Evolutionary conservation across 2,113 vertebrate genomes (phyloP), one percentile per base, ranked within the genome.

Genomic region (Pelobates fuscus): DNA sequence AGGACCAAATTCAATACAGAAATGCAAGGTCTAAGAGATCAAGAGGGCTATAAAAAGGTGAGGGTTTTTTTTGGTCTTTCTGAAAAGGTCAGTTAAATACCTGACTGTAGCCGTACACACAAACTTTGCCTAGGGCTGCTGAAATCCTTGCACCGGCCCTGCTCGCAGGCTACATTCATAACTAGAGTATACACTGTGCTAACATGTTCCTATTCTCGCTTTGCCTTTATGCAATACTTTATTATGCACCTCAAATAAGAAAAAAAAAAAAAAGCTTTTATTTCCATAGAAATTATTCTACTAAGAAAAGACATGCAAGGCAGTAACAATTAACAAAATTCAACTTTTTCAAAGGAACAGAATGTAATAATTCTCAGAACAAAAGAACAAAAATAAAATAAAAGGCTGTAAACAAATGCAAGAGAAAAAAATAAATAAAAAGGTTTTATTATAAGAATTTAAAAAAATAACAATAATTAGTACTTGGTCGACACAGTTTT

Each of bases 1-100:
- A n/a, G n/a, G n/a, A n/a, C n/a, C n/a, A n/a, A 10, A 10, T 37
- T 37, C 32, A 37, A 37, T 5, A 37, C 5, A 37, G 10, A 10
- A 37, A 6, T 37, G 32, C 32, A n/a, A n/a, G n/a, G n/a, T 10
- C 10, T 1, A 5, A 5, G 32, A 37, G 32, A 37, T 6, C 32
- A 37, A 37, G 10, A 37, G 10, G 32, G 32, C 32, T 37, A 10
- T 5, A 37, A 37, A 37, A 37, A 37, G 32, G 32, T 6, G 10
- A 37, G 10, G 10, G 32, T 37, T 37, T 10, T 37, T 37, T 37
- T 37, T 37, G 5, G 60, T 71, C 41, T 71, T 21, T 6, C 17
- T 15, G 25, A 43, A 71, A 71, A 71, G 69, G 69, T 71, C 69
- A 71, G 24, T 2, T 37, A 24, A 46, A 20, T 29, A 37, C 57